Conservation (phyloP, 2,797 vertebrate species). For the Chiloscyllium punctatum region DNA sequence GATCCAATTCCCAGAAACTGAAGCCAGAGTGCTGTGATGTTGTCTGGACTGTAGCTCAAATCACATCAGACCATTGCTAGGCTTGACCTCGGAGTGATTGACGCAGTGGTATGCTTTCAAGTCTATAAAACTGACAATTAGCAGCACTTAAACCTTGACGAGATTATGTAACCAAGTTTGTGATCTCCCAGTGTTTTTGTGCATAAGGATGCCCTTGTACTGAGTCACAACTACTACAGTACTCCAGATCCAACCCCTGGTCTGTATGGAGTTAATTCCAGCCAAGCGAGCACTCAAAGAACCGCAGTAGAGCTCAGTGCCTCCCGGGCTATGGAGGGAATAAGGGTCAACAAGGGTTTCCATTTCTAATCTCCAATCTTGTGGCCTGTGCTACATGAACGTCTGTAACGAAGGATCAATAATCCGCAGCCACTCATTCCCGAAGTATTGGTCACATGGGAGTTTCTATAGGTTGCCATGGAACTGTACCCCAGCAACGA, state of each 20-base stretch:
- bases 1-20: not conserved
- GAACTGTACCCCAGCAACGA: not conserved
- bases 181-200: not conserved
- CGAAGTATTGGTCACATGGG: not conserved
- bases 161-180: not conserved
- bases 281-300: not conserved
- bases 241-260: not conserved
- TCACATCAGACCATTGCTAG: not conserved
- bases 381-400: not conserved
- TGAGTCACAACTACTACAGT: not conserved
- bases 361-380: not conserved
- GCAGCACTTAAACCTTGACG: not conserved
- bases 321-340: not conserved
- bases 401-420: not conserved
- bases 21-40: not conserved
- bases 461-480: not conserved
- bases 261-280: not conserved
- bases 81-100: not conserved
- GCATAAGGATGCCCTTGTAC: not conserved
- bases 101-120: not conserved
- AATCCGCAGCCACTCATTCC: not conserved
- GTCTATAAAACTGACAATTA: conserved; percentile 1
- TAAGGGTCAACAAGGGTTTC: not conserved
- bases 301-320: not conserved
- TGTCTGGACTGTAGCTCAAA: not conserved